phyloP scores from a whole-genome alignment of 64 coral and sea anemone species.

The Acropora tenuis region DNA sequence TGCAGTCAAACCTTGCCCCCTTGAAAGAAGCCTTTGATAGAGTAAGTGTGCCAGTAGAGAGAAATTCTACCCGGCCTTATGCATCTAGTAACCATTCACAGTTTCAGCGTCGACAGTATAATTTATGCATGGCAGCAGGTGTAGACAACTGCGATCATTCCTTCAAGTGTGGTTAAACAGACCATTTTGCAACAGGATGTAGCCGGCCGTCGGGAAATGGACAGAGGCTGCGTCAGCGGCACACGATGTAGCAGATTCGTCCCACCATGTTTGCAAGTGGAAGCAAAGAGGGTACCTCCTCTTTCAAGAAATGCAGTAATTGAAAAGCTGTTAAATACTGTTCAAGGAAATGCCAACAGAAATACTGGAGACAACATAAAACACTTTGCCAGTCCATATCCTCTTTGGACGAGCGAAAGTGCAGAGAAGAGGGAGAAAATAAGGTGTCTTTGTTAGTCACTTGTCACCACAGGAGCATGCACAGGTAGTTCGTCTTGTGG shows the following conservation, averaged over 20 bases:
- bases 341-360: slow-evolving; percentile 55
- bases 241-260: too few relatives aligned
- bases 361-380: slow-evolving; percentile 53
- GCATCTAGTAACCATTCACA: slow-evolving; percentile 2
- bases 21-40: slow-evolving; percentile 53
- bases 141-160: slow-evolving; percentile 35
- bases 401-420: slow-evolving; percentile 16
- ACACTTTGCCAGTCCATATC: slow-evolving; percentile 38
- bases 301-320: slow-evolving; percentile 25
- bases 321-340: slow-evolving; percentile 67
- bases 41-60: not conserved
- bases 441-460: not conserved
- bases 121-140: not conserved
- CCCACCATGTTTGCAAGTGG: not conserved
- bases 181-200: slow-evolving; percentile 68
- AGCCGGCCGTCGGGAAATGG: not conserved
- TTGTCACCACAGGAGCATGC: slow-evolving; percentile 32
- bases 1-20: slow-evolving; percentile 35
- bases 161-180: slow-evolving; percentile 60
- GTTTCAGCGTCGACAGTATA: not conserved
- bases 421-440: too few relatives aligned
- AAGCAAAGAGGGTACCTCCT: not conserved
- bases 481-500: slow-evolving; percentile 52
- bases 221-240: too few relatives aligned
- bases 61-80: not conserved